Base-by-base conservation (phyloP, 2,113 vertebrate genomes). In the Aspidoscelis tigris region DNA sequence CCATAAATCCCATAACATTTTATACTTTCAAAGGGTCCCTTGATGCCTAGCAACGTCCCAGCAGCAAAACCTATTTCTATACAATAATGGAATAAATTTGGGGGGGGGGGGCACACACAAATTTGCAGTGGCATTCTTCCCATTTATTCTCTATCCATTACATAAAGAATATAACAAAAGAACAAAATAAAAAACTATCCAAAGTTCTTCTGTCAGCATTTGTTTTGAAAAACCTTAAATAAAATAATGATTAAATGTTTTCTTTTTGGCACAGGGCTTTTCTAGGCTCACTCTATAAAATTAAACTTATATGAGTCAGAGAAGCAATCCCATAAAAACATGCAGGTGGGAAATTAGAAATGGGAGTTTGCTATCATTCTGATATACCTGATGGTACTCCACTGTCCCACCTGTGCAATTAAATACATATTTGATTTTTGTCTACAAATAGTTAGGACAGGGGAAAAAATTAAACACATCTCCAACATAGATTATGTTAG, bases 381-480 rank as follows among this genome's bases (percentile, higher is more conserved):
- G 24, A 50, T 82, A 44, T 96, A 96, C 93, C 93, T 97, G 95
- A 97, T 92, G 94, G 93, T 94, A 93, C 92, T 91, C 88, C 91
- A 41, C 83, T 7, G 83, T 21, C 8, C 53, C 65, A 84, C 22
- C 74, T 53, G 24, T 77, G 47, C 5, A 85, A 26, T 73, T 73
- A 89, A 64, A 89, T 66, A 53, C 55, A 73, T 10, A 69, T 53
- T 22, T 84, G 16, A 2, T 5, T 69, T 7, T 86, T 83, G 58
- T 71, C 65, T 69, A 18, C 71, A 21, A 22, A n/a, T 0, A 0
- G 69, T 33, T 3, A 88, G 4, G 58, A 80, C 80, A 26, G 0
- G 7, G 55, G 14, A 61, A 33, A 88, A 85, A 85, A 33, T 41
- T 71, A 87, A 79, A 88, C 50, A 76, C 14, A 7, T 81, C 85